Base-by-base conservation (phyloP, 2,113 vertebrate species). In the Malaclemys terrapin region DNA sequence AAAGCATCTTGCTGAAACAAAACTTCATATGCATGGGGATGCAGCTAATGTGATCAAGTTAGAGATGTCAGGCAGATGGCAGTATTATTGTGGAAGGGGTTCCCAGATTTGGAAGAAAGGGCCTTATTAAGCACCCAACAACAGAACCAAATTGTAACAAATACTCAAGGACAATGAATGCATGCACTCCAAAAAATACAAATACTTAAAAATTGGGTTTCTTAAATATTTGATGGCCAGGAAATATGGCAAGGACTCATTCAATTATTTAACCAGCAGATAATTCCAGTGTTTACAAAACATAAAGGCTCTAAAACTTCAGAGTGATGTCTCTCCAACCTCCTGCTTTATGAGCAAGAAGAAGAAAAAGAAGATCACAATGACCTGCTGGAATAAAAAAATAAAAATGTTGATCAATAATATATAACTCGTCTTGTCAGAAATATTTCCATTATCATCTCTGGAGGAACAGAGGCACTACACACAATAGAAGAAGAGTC, bases 401-500 rank as follows among this genome's bases (percentile, higher is more conserved):
- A 62, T 59, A 69, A 4, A 53, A 93, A n/a, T 3, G 4, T 19
- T 85, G 69, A 35, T 84, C 19, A 90, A 50, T 16, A n/a, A 92
- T 27, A 31, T 10, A 88, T 49, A 4, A 38, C 78, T 78, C 8
- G 27, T 69, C 49, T 62, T 79, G 52, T 17, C 82, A 91, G 89
- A 89, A 91, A 50, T 49, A 22, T 54, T 91, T 59, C 81, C 13
- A 80, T 6, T 1, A 0, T 47, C 42, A 65, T 47, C 89, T 81
- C 76, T 45, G 76, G 2, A 93, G n/a, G 38, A 84, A 16, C 0
- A 75, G 17, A 8, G 1, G 13, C 16, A 0, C 3, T 1, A 22
- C 27, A 47, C 50, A 10, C 1, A n/a, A 45, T 1, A 1, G 0
- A 45, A 1, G 0, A 45, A 1, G 3, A 52, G 2, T 1, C 8